Percentiles rank a stretch among this genome's conserved stretches.
Conservation (phyloP, 2,113 vertebrate species). For the Lagopus leucura region DNA sequence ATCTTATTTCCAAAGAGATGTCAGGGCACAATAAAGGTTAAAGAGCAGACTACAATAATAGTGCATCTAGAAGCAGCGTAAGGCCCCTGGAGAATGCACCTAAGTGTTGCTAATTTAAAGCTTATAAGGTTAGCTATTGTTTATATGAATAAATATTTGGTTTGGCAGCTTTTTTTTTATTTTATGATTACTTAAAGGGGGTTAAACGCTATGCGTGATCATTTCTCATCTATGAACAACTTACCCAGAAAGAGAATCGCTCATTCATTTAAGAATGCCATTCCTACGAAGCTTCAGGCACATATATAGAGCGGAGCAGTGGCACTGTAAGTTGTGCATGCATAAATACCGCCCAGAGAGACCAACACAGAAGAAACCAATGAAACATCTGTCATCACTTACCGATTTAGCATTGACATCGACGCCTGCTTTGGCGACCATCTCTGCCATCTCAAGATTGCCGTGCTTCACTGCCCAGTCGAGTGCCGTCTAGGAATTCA, state of each 20-base stretch:
- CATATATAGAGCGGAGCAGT: neutral
- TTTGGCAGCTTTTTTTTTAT: neutral
- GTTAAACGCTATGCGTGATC: neutral
- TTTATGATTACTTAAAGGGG: neutral
- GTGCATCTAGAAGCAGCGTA: conserved; percentile 3
- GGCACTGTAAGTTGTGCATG: conserved; percentile 56
- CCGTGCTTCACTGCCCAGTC: conserved; percentile 77
- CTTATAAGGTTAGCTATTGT: neutral
- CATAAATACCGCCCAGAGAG: conserved; percentile 73
- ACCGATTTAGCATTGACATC: conserved; percentile 84
- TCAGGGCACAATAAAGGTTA: conserved; percentile 3
- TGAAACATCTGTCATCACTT: conserved; percentile 80
- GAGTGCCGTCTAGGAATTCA: conserved; percentile 78
- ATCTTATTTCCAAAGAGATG: conserved; percentile 63
- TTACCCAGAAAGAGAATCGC: conserved; percentile 14
- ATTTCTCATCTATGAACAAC: conserved; percentile 15
- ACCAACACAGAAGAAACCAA: conserved; percentile 66
- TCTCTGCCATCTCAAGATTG: conserved; percentile 75
- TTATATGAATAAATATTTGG: neutral
- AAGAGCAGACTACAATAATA: conserved; percentile 3
- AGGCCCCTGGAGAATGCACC: neutral
- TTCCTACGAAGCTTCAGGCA: conserved; percentile 30
- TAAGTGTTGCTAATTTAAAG: conserved; percentile 17
- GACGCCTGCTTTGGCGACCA: conserved; percentile 79
- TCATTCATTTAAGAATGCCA: conserved; percentile 38